These are phyloP conservation scores for Heterotilapia buettikoferi DNA, from an alignment of 2,113 vertebrate species.

Conservation along the genomic window DNA sequence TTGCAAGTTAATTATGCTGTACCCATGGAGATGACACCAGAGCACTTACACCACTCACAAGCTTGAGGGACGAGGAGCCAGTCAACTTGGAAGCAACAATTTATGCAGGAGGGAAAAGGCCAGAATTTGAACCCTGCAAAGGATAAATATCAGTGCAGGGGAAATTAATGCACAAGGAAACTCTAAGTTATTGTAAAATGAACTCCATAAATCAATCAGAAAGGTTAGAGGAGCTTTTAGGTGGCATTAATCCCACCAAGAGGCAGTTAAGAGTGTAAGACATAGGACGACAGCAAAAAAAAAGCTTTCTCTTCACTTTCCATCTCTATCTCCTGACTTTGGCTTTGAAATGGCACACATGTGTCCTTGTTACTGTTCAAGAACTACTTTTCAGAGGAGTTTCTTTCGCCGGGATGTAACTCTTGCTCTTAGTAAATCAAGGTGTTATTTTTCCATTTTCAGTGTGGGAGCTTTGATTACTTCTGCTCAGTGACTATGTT, in stretches of 20 bases:
- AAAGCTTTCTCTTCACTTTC: neutral
- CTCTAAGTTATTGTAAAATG: conserved; percentile 57
- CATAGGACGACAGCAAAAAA: neutral
- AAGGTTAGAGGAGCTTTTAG: conserved; percentile 58
- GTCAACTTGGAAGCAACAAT: conserved; percentile 38
- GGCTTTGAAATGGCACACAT: conserved; percentile 49
- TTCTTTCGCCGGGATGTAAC: conserved; percentile 12
- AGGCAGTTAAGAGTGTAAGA: conserved; percentile 26
- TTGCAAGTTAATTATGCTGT: neutral
- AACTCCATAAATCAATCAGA: conserved; percentile 73
- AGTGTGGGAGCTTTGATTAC: conserved; percentile 17
- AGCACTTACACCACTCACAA: neutral
- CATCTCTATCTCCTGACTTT: neutral
- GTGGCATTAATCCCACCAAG: conserved; percentile 65
- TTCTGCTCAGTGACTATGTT: neutral
- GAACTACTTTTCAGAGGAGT: conserved; percentile 3
- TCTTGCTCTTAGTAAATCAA: conserved; percentile 24
- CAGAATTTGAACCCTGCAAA: conserved; percentile 37
- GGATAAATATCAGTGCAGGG: conserved; percentile 64
- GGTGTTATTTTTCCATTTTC: conserved; percentile 41
- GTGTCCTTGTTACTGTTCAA: conserved; percentile 24
- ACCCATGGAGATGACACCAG: neutral
- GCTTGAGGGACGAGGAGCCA: conserved; percentile 4
- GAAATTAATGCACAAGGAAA: conserved; percentile 56
- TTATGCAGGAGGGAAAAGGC: conserved; percentile 22